Conservation (phyloP, 2,888 invertebrate species). For the Prosapia bicincta region DNA sequence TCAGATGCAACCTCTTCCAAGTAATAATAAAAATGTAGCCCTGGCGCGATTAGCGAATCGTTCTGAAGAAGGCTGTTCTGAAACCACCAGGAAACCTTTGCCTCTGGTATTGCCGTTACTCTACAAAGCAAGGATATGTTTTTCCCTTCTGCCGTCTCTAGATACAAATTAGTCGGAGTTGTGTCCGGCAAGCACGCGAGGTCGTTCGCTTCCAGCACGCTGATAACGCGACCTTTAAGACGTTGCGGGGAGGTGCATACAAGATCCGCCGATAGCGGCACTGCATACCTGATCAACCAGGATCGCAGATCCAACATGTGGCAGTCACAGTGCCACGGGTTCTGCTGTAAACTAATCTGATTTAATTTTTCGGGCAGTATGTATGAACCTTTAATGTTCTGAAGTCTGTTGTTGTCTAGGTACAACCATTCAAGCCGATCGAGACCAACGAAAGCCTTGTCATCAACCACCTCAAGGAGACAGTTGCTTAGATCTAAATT, state of each 20-base stretch:
- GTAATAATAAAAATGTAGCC: slow-evolving; percentile 65
- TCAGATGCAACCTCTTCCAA: slow-evolving; percentile 68
- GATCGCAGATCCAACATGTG: slow-evolving; percentile 69
- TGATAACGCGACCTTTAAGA: slow-evolving; percentile 64
- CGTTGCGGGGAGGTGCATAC: slow-evolving; percentile 68
- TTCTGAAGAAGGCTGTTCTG: slow-evolving; percentile 77
- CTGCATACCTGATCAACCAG: slow-evolving; percentile 74
- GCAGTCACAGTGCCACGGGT: slow-evolving; percentile 89
- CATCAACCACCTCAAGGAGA: slow-evolving; percentile 70
- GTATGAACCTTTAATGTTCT: slow-evolving; percentile 64
- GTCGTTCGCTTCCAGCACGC: slow-evolving; percentile 62
- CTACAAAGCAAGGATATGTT: slow-evolving; percentile 78
- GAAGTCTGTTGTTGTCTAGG: slow-evolving; percentile 76
- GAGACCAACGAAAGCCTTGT: slow-evolving; percentile 77
- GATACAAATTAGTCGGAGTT: slow-evolving; percentile 66
- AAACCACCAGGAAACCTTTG: slow-evolving; percentile 78
- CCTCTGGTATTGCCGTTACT: slow-evolving; percentile 77
- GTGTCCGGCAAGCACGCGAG: slow-evolving; percentile 80
- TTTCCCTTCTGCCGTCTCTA: slow-evolving; percentile 75
- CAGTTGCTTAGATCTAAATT: slow-evolving; percentile 80
- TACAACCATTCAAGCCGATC: slow-evolving; percentile 80
- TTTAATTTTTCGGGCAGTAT: slow-evolving; percentile 73
- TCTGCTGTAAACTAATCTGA: slow-evolving; percentile 77
- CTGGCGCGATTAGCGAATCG: slow-evolving; percentile 64
- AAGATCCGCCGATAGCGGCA: slow-evolving; percentile 75